Base-by-base conservation (phyloP, 2,797 vertebrate genomes). In the Thripadectes ignobilis region DNA sequence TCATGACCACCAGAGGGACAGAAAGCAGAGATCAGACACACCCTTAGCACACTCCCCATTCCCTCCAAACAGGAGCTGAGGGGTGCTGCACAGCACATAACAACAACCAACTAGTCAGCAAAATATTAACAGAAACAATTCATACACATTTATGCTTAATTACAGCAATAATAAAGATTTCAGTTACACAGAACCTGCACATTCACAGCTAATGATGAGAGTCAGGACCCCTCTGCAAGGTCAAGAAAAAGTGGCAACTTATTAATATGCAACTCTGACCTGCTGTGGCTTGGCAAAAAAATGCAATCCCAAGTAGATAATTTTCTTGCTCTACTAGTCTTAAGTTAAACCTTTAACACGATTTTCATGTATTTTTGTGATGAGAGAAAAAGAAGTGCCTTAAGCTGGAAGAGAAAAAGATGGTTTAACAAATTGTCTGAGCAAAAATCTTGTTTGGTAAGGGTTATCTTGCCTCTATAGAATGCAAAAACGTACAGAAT, bases 21-120 rank as follows among this genome's bases (percentile, higher is more conserved):
- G n/a, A 43, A 51, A 51, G 12, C 6, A 10, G 57, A 57, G 20
- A 7, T 16, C 3, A 27, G 34, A 52, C 24, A 21, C 34, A 55
- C 6, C 41, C 38, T 52, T 3, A 32, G 26, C 0, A 3, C 19
- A 3, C 23, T 12, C 9, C 48, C 46, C 5, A 6, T 23, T 14
- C 34, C 34, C 46, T 74, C 13, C 30, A 55, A 24, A 45, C 17
- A 8, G 3, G 5, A 16, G 5, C 7, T 7, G 21, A 69, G 20
- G 62, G 11, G 1, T 22, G 43, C 55, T 74, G 23, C 19, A 4
- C 10, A 57, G 52, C 20, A 38, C 29, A n/a, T 5, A 39, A 9
- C 45, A 58, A 45, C 10, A 48, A 30, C 4, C 13, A 77, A 3
- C 8, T 41, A 8, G 0, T 22, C 67, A 81, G 34, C 22, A 85